Evolutionary conservation across 2,888 invertebrate genomes (phyloP), one percentile per base, ranked within the genome.

Genomic region (Platynereis dumerilii): DNA sequence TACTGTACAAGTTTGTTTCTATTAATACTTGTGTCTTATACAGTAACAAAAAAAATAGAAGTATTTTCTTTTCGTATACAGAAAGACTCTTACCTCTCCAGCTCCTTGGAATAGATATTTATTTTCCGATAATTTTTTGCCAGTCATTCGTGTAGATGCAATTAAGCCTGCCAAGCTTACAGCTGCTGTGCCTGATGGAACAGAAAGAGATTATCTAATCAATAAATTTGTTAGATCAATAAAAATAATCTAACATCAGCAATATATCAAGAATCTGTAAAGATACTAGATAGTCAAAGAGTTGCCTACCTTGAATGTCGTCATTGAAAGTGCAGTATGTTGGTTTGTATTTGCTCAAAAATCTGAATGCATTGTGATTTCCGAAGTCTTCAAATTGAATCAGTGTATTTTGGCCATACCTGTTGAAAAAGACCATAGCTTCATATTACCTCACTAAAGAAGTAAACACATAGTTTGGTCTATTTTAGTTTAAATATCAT

Each of bases 301-400:
- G 2, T 5, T 42, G 27, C 58, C 39, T 66, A 79, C 96, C 96
- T 85, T 99, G 97, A 81, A 99, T 99, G 84, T 99, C 99, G 84
- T 99, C 99, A 86, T 99, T 99, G 86, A 99, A 99, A 17, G 95
- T 96, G 85, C 97, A 98, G 85, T 92, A 91, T 78, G 89, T 83
- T 76, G 92, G 87, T 52, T 94, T 89, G 86, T 98, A 99, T 83
- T 93, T 94, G 77, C 90, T 91, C 71, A 99, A 87, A 63, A 99
- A 87, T 42, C 93, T 88, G 88, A 98, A 99, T 5, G 99, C 99
- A 86, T 99, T 99, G 12, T 91, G 89, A 82, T 99, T 99, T 61
- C 91, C 99, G 84, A 99, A 99, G 87, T 99, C 99, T 87, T 99
- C 99, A 86, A 98, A 99, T 87, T 96, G 89, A 58, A 90, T 85